Evolutionary conservation across 1,140 invertebrate genomes (phyloP).

Genomic region (Platyura marginata): DNA sequence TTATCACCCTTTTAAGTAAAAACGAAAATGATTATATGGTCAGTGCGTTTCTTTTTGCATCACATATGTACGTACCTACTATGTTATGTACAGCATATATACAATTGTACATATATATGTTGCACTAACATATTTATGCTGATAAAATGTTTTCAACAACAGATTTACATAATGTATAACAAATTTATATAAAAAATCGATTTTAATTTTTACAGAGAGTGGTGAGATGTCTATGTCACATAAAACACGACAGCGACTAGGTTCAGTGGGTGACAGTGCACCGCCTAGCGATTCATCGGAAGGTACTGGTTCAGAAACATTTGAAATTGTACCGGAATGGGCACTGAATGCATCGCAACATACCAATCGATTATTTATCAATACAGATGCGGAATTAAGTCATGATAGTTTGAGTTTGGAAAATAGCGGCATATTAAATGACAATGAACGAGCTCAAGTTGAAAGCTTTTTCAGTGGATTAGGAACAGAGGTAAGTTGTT

Average conservation of each 20-base stretch:
- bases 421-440: slow-evolving; percentile 31
- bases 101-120: no score
- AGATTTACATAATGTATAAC: no score
- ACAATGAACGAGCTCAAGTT: slow-evolving; percentile 52
- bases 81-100: no score
- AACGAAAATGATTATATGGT: no score
- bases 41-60: no score
- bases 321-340: slow-evolving; percentile 15
- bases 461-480: slow-evolving; percentile 64
- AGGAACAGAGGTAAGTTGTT: slow-evolving; percentile 49
- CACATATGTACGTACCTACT: no score
- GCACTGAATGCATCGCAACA: not conserved
- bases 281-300: slow-evolving; percentile 22
- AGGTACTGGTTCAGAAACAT: slow-evolving; percentile 21
- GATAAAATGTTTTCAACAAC: no score
- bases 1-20: no score
- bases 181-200: no score
- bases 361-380: no score
- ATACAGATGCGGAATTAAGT: slow-evolving; percentile 17
- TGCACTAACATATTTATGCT: no score
- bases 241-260: slow-evolving; percentile 14
- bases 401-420: slow-evolving; percentile 21
- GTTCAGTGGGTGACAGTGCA: slow-evolving; percentile 21
- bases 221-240: not conserved
- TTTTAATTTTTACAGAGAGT: no score